Base-by-base conservation (phyloP, 2,113 vertebrate genomes). In the Polypterus senegalus region DNA sequence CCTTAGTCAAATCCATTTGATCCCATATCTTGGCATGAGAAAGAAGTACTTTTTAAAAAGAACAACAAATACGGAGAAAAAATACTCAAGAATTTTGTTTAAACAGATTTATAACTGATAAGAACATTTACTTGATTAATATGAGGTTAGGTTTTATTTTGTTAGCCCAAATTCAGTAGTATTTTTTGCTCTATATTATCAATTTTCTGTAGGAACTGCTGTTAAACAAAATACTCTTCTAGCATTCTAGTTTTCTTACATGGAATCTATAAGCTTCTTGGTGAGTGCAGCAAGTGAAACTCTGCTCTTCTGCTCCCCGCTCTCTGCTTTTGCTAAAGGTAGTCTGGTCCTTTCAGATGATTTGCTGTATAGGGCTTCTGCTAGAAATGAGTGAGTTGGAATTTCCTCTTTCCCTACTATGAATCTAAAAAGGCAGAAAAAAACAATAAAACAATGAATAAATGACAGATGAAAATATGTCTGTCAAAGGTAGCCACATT, bases 341-440 rank as follows among this genome's bases (percentile, higher is more conserved):
- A 60, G 63, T 65, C 79, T 44, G 3, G 80, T 54, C 67, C 82
- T 62, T 81, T 92, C 81, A 3, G 27, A 56, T 5, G 66, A 61
- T 74, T 75, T 84, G 6, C 74, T 11, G 71, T 81, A 79, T 1
- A 61, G 67, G 49, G 70, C 63, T 66, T 95, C 93, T 54, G 87
- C 77, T 60, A 73, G 67, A 58, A 76, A 76, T 2, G 87, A 85
- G 70, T 97, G 91, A 70, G 86, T 85, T 9, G 92, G 94, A 59
- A 97, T 91, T 86, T 98, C 94, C 79, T 97, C 95, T 69, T 94
- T 97, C 4, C 92, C 93, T 47, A 96, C 88, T 69, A 98, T 94
- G 76, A 98, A 97, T 71, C 95, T 97, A 72, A 54, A 69, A 65
- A 43, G 65, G 65, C 46, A 70, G 58, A 73, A 63, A 1, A 59